phyloP scores from a whole-genome alignment of 2,888 invertebrate species.

The Catocala sponsa region DNA sequence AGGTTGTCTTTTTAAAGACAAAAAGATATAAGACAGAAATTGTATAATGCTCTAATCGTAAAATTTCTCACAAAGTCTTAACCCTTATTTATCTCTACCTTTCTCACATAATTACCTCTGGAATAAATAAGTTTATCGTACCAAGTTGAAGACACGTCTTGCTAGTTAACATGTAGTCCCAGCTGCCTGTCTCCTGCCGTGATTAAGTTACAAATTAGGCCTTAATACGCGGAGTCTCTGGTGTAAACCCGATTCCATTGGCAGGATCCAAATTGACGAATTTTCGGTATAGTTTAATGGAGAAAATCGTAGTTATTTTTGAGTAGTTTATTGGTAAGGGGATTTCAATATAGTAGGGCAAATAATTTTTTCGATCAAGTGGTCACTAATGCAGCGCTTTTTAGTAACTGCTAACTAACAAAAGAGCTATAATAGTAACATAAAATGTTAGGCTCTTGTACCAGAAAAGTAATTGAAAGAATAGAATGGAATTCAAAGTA shows the following conservation, averaged over 20 bases:
- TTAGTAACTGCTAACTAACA: too few species aligned
- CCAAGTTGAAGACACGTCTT: conserved; percentile 40
- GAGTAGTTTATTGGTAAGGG: not conserved
- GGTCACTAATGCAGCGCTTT: too few species aligned
- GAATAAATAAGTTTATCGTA: conserved; percentile 36
- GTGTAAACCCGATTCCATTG: conserved; percentile 23
- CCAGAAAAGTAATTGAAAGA: too few species aligned
- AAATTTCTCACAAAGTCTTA: too few species aligned
- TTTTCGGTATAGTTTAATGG: not conserved
- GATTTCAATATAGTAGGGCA: not conserved
- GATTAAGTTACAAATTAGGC: conserved; percentile 50
- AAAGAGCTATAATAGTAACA: too few species aligned
- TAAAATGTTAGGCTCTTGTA: too few species aligned
- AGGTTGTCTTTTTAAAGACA: too few species aligned
- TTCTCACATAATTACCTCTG: conserved; percentile 20
- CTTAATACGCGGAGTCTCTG: conserved; percentile 31
- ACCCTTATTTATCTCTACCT: not conserved
- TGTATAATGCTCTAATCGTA: too few species aligned
- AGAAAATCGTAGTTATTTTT: not conserved
- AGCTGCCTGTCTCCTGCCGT: conserved; percentile 33
- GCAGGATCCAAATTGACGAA: not conserved
- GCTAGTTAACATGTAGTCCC: conserved; percentile 41
- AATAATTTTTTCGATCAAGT: too few species aligned
- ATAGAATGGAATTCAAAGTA: too few species aligned
- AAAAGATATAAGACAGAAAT: too few species aligned